Percentiles rank a stretch among this genome's conserved stretches.
Conservation (phyloP, 2,797 vertebrate genomes). For the Danionella dracula region DNA sequence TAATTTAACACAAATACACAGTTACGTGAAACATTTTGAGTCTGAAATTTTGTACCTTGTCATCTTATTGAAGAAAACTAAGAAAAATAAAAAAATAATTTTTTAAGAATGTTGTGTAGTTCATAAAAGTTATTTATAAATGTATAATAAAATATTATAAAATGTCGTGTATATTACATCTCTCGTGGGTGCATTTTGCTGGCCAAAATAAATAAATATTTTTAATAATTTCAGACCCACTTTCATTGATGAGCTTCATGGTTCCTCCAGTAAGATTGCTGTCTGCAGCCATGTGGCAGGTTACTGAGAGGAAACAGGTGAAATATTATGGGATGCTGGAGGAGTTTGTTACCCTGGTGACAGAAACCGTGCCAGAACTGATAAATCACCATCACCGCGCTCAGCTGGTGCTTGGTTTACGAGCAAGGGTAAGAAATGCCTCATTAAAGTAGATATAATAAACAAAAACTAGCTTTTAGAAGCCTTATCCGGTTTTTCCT, state of each 20-base stretch:
- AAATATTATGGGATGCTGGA: constrained; percentile 67
- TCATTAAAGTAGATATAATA: neutral
- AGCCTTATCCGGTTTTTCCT: neutral
- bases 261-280: constrained; percentile 64
- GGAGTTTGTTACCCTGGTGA: constrained; percentile 67
- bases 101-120: too few species aligned
- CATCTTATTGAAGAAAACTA: too few species aligned
- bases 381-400: constrained; percentile 66
- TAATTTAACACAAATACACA: too few species aligned
- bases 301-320: constrained; percentile 58
- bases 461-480: neutral
- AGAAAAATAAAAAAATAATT: too few species aligned
- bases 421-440: constrained; percentile 64
- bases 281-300: constrained; percentile 72
- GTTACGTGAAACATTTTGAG: too few species aligned
- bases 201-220: too few species aligned
- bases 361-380: constrained; percentile 64
- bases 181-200: too few species aligned
- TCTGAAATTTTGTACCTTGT: too few species aligned
- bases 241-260: constrained; percentile 56
- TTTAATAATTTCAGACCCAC: constrained; percentile 43
- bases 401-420: constrained; percentile 70
- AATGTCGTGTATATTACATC: too few species aligned
- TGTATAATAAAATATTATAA: too few species aligned
- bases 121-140: too few species aligned